Evolutionary conservation across 2,888 invertebrate genomes (phyloP).

Genomic region (Drosophila nr. perissopoda): DNA sequence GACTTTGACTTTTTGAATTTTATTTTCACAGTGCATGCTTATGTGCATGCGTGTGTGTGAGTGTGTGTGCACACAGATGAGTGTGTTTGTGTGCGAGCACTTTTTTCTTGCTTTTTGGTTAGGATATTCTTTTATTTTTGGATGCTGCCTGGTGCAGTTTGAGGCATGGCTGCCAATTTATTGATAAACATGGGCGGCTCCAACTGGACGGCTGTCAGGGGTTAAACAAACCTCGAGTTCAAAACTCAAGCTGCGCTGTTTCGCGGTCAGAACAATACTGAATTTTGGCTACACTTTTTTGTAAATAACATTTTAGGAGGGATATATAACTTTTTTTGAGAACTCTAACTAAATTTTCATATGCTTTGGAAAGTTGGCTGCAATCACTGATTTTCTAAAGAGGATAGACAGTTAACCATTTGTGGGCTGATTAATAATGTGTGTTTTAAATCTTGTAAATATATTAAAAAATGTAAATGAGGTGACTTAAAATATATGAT

Average conservation of each 20-base stretch:
- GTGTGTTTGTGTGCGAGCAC: not conserved
- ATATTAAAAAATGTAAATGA: not conserved
- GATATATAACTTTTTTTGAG: not conserved
- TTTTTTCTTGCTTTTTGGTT: conserved; percentile 55
- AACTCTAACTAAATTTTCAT: not conserved
- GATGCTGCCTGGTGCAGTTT: conserved; percentile 45
- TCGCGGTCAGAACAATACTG: not conserved
- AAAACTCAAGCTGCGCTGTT: conserved; percentile 13
- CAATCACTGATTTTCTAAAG: not conserved
- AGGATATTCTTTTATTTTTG: conserved; percentile 41
- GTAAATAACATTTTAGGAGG: accelerated
- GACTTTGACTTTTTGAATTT: conserved; percentile 65
- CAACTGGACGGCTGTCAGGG: conserved; percentile 26
- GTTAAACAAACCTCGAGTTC: conserved; percentile 42
- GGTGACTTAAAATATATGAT: too few species aligned
- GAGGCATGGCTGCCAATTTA: conserved; percentile 71
- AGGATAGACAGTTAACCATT: too few species aligned
- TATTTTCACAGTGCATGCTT: conserved; percentile 56
- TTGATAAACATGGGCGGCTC: conserved; percentile 65
- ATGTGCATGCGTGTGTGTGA: conserved; percentile 6
- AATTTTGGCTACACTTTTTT: conserved; percentile 9
- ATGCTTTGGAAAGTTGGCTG: not conserved
- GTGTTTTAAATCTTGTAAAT: not conserved
- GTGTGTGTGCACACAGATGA: conserved; percentile 4
- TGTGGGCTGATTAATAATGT: too few species aligned